Base-by-base conservation (phyloP, 2,888 invertebrate species). In the Lutraria lutraria region DNA sequence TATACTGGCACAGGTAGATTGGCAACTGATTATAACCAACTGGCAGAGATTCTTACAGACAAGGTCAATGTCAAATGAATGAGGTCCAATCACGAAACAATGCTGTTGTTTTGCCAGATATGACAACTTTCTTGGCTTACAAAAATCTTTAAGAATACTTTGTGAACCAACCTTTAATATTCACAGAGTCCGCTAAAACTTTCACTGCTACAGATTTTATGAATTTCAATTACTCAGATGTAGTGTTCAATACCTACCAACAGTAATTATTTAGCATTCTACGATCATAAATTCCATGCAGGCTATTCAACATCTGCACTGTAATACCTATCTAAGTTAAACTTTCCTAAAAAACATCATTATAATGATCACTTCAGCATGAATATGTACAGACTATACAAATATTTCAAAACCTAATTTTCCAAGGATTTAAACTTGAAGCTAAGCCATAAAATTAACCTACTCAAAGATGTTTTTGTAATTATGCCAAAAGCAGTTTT, bases 31-130 rank as follows among this genome's bases (percentile, higher is more conserved):
- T 76, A 76, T 31, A 76, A 31, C 76, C 29, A 76, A 25, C 76
- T 76, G 76, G 76, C 76, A 76, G 25, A 76, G 31, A 76, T 31
- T 34, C 31, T 31, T 34, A 31, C 76, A 76, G 76, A 34, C 76
- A 76, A 76, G 76, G 76, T 76, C 76, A 76, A 76, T 31, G 76
- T 76, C 76, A 76, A 13, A 34, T 76, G 34, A 31, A 76, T 16
- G 34, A 76, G 34, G 76, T 76, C 76, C 76, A 76, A 76, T 34
- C 76, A 34, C 76, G 16, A 76, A 76, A 76, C 76, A 76, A 76
- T 76, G 31, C 31, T 34, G 10, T 16, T 19, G 19, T 25, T 25
- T 31, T 76, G 76, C 76, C 76, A 76, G 31, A 31, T 31, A 34
- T 29, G 76, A 76, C 76, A 31, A 76, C 10, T 76, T 76, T 76